A percentile compares a stretch with the other conserved stretches of the same genome.
These are phyloP conservation scores for Rallus limicola DNA, from an alignment of 2,113 vertebrate genomes.

Conservation along the genomic window DNA sequence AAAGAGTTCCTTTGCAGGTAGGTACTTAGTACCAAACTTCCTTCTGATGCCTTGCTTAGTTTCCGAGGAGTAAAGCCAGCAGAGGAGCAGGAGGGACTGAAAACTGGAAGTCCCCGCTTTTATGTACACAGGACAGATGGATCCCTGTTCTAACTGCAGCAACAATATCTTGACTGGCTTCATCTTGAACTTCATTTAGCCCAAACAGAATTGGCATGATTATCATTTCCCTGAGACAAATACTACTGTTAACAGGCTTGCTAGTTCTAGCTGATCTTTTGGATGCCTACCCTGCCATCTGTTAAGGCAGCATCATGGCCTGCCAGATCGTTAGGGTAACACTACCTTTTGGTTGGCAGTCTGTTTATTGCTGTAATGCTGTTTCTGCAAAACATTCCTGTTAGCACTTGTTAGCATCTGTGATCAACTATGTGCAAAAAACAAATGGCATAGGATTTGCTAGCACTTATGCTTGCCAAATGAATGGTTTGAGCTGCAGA, in stretches of 20 bases:
- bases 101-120: neutral
- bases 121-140: neutral
- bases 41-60: neutral
- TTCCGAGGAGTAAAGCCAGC: neutral
- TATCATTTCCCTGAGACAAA: neutral
- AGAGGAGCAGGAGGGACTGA: neutral
- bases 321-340: neutral
- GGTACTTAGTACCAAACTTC: neutral
- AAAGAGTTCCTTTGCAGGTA: neutral
- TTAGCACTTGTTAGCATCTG: constrained; percentile 42
- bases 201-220: neutral
- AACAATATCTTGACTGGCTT: neutral
- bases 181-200: neutral
- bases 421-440: constrained; percentile 38
- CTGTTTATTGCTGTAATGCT: constrained; percentile 15
- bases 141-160: neutral
- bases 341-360: constrained; percentile 14
- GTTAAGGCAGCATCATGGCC: neutral
- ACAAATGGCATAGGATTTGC: constrained; percentile 8
- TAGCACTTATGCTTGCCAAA: constrained; percentile 29
- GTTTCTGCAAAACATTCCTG: constrained; percentile 9
- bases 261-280: constrained; percentile 24
- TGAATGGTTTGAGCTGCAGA: constrained; percentile 57
- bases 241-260: neutral
- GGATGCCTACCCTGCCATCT: constrained; percentile 43